A percentile compares a stretch with the other conserved stretches of the same genome.
These are phyloP conservation scores for Drosophila santomea DNA, from an alignment of 1,140 invertebrate species.

Conservation along the genomic window DNA sequence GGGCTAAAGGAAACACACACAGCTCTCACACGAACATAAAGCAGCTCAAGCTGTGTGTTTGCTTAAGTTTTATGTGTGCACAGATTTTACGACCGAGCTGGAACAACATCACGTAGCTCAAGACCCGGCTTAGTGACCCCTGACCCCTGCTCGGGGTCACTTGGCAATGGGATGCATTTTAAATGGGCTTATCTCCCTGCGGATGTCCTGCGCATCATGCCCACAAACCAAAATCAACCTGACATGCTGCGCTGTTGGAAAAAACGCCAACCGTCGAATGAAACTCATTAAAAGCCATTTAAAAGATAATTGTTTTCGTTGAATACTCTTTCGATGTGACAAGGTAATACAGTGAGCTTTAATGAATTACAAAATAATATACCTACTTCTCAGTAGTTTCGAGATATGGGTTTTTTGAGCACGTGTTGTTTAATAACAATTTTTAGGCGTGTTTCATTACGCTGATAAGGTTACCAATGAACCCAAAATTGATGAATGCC, in stretches of 20 bases:
- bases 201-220: neutral
- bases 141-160: conserved; percentile 30
- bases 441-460: too few species aligned
- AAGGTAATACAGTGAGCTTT: neutral
- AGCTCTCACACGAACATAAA: conserved; percentile 28
- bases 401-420: too few species aligned
- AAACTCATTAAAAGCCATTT: conserved; percentile 47
- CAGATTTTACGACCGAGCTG: conserved; percentile 61
- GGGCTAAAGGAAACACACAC: conserved; percentile 6
- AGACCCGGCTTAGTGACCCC: conserved; percentile 28
- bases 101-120: conserved; percentile 35
- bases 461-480: neutral
- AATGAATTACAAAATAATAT: neutral
- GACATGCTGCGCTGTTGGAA: conserved; percentile 4
- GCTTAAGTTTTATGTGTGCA: conserved; percentile 64
- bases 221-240: conserved; percentile 23
- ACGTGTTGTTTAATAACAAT: too few species aligned
- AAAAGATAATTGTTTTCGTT: conserved; percentile 36
- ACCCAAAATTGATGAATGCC: neutral
- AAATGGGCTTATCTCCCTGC: conserved; percentile 12
- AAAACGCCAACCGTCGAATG: conserved; percentile 4
- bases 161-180: conserved; percentile 34
- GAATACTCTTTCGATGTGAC: conserved; percentile 11
- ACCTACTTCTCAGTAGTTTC: too few species aligned
- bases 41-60: conserved; percentile 51